Evolutionary conservation across 2,113 vertebrate genomes (phyloP).

Genomic region (Calonectris borealis): DNA sequence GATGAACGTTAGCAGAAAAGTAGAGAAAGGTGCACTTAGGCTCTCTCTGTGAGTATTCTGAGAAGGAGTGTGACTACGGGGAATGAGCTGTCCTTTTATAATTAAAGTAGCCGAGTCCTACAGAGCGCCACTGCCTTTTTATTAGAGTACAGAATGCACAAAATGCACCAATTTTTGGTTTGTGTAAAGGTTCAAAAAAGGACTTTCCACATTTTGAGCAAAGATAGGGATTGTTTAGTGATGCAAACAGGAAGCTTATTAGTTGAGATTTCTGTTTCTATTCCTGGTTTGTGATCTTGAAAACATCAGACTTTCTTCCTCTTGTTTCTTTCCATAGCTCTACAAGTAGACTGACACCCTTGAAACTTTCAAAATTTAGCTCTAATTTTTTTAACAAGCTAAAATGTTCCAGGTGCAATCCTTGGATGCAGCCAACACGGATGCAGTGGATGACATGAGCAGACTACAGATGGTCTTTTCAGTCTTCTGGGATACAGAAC

Average conservation of each 20-base stretch:
- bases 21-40: background rate
- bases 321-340: background rate
- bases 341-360: background rate
- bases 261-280: background rate
- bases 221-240: background rate
- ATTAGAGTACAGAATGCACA: background rate
- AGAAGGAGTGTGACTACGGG: background rate
- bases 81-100: background rate
- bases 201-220: background rate
- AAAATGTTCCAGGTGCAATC: background rate
- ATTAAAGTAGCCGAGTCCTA: background rate
- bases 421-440: fast-evolving
- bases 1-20: background rate
- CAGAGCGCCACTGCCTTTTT: background rate
- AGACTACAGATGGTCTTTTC: background rate
- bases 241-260: background rate
- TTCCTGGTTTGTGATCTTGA: background rate
- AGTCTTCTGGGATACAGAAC: background rate
- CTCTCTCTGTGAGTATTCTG: background rate
- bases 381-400: background rate
- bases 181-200: background rate
- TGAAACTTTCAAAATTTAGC: background rate
- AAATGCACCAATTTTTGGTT: background rate
- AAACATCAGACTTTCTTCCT: background rate
- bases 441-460: background rate